A percentile compares a stretch with the other conserved stretches of the same genome.
Evolutionary conservation across 1,140 invertebrate genomes (phyloP).

Genomic region (Trichonephila clavipes): DNA sequence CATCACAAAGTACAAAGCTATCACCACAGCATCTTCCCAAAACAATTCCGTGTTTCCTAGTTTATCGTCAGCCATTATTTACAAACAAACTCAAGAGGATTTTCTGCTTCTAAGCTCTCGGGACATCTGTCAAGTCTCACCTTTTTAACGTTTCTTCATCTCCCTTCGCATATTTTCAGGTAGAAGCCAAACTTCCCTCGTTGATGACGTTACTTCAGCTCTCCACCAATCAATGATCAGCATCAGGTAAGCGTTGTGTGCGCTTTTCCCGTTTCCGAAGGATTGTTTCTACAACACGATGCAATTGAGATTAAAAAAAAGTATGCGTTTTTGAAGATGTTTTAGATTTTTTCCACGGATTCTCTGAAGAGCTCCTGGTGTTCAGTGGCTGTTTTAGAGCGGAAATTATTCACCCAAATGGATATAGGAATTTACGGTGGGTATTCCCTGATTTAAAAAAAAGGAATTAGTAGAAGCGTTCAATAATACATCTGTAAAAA

Average conservation of each 20-base stretch:
- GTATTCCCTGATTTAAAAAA: too few relatives aligned
- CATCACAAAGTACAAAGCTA: conserved; percentile 80
- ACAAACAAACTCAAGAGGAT: not conserved
- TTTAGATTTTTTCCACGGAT: too few relatives aligned
- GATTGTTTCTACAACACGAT: not conserved
- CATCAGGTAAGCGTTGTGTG: not conserved
- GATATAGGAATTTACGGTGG: too few relatives aligned
- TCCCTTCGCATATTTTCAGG: not conserved
- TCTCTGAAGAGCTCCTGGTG: too few relatives aligned
- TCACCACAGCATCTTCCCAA: conserved; percentile 80
- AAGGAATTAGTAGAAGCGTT: too few relatives aligned
- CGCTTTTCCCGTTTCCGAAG: conserved; percentile 2
- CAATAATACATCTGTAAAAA: too few relatives aligned
- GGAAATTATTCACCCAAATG: too few relatives aligned
- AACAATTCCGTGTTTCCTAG: conserved; percentile 61
- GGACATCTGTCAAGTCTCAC: not conserved
- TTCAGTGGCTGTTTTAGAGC: too few relatives aligned
- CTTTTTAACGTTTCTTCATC: not conserved
- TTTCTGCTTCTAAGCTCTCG: not conserved
- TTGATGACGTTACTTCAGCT: not conserved
- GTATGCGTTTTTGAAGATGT: too few relatives aligned
- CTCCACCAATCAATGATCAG: not conserved
- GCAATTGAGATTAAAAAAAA: not conserved
- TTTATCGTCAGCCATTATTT: conserved; percentile 51
- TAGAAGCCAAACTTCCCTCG: not conserved